Evolutionary conservation across 2,113 vertebrate genomes (phyloP), one percentile per base, ranked within the genome.

Genomic region (Lepus europaeus): DNA sequence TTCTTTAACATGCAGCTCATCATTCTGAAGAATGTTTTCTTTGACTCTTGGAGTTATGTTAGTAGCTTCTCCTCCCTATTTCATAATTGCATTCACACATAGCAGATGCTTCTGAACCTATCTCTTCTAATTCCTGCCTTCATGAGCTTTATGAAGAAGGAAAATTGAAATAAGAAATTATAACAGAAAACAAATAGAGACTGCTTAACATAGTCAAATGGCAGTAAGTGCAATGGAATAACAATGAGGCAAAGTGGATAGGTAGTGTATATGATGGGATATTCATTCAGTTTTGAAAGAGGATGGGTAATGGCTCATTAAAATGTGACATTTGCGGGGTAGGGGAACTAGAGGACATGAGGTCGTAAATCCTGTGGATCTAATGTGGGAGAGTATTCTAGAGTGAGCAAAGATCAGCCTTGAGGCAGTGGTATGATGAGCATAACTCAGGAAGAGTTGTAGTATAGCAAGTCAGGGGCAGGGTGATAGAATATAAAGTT

Each of bases 241-340:
- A 9, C 70, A 1, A 0, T 9, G 16, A 87, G 31, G 56, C 20
- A n/a, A 56, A 49, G 29, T 2, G 14, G 68, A n/a, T 27, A 49
- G 9, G 23, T 45, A 51, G 7, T n/a, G 11, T 53, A 2, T 39
- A n/a, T 59, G 63, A 82, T 22, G 9, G 2, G 3, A 2, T 56
- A 45, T 45, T 45, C 45, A 31, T 36, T 84, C 79, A 69, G 3
- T 69, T 84, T 51, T 51, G 36, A 84, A 89, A 63, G 0, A 27
- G 3, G 12, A n/a, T 25, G 45, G 3, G 16, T 27, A 77, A 69
- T 59, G 3, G 10, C 5, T 59, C 9, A 31, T 82, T 76, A 70
- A 49, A 82, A 59, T 59, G 49, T n/a, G 68, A 6, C 29, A 12
- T 49, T 49, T 33, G 53, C 14, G 22, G 59, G 59, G 59, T 22